Percentiles rank a stretch among this genome's conserved stretches.
Evolutionary conservation across 2,797 vertebrate genomes (phyloP).

Genomic region (Pristis pectinata): DNA sequence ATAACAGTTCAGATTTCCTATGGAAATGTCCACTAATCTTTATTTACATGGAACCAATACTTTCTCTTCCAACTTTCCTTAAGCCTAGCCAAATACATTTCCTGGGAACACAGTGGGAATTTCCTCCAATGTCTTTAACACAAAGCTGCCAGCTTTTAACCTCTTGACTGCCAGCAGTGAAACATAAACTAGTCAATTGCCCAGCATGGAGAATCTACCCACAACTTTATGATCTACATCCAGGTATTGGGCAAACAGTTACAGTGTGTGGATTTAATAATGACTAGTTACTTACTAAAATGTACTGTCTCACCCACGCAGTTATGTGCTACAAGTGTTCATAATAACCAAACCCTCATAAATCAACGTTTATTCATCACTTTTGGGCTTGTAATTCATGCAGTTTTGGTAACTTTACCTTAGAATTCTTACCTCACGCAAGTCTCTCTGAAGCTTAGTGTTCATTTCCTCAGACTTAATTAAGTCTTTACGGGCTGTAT

Average conservation of each 20-base stretch:
- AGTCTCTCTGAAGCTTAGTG: conserved; percentile 82
- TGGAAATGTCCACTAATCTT: background rate
- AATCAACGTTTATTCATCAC: background rate
- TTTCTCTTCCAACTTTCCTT: background rate
- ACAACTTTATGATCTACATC: too few species aligned
- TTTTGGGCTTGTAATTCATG: background rate
- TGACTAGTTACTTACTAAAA: background rate
- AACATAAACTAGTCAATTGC: too few species aligned
- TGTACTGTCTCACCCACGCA: background rate
- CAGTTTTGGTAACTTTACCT: background rate
- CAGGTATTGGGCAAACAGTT: background rate
- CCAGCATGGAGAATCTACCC: too few species aligned
- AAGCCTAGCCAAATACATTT: background rate
- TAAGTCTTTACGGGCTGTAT: conserved; percentile 88
- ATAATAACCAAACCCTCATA: background rate
- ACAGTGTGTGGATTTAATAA: background rate
- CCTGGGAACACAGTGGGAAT: too few species aligned
- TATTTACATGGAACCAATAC: background rate
- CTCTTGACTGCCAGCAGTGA: too few species aligned
- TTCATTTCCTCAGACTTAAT: conserved; percentile 90
- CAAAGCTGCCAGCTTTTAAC: too few species aligned
- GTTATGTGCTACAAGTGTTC: background rate
- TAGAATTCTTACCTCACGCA: conserved; percentile 74
- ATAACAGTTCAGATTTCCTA: background rate
- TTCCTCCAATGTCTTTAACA: too few species aligned